phyloP scores from a whole-genome alignment of 2,888 invertebrate genomes.

The Elmis aenea region DNA sequence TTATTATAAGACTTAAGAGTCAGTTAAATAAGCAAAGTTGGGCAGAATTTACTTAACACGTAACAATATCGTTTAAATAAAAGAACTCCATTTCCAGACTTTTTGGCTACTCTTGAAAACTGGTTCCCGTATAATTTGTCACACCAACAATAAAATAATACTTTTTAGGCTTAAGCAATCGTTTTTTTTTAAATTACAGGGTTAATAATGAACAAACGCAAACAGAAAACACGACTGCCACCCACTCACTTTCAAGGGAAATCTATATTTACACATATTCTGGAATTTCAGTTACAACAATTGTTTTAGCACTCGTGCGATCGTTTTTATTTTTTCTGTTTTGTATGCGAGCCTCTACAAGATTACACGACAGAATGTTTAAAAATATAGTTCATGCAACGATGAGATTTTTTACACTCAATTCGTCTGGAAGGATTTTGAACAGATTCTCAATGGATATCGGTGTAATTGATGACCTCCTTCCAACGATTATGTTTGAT shows the following conservation, averaged over 20 bases:
- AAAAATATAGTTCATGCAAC: slow-evolving; percentile 57
- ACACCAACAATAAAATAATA: too few relatives aligned
- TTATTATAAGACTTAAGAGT: too few relatives aligned
- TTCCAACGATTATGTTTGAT: slow-evolving; percentile 51
- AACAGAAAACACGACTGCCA: slow-evolving; percentile 12
- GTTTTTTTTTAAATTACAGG: slow-evolving; percentile 35
- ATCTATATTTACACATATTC: slow-evolving; percentile 46
- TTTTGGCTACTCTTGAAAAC: too few relatives aligned
- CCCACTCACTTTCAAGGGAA: not conserved
- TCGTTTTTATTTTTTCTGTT: slow-evolving; percentile 50
- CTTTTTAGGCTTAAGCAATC: too few relatives aligned
- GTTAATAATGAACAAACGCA: slow-evolving; percentile 35
- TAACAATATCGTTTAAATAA: too few relatives aligned
- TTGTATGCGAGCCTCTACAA: slow-evolving; percentile 53
- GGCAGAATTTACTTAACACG: too few relatives aligned
- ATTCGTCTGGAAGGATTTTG: slow-evolving; percentile 59
- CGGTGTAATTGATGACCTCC: slow-evolving; percentile 53
- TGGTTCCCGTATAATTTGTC: too few relatives aligned
- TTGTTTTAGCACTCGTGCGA: slow-evolving; percentile 45
- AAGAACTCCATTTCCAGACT: too few relatives aligned
- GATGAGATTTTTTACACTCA: slow-evolving; percentile 65
- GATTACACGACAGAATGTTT: slow-evolving; percentile 53
- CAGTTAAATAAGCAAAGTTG: too few relatives aligned
- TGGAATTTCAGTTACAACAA: slow-evolving; percentile 32
- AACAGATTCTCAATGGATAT: slow-evolving; percentile 72